Evolutionary conservation across 2,113 vertebrate species (phyloP), one percentile per base, ranked within the genome.

Genomic region (Phylloscopus trochilus): DNA sequence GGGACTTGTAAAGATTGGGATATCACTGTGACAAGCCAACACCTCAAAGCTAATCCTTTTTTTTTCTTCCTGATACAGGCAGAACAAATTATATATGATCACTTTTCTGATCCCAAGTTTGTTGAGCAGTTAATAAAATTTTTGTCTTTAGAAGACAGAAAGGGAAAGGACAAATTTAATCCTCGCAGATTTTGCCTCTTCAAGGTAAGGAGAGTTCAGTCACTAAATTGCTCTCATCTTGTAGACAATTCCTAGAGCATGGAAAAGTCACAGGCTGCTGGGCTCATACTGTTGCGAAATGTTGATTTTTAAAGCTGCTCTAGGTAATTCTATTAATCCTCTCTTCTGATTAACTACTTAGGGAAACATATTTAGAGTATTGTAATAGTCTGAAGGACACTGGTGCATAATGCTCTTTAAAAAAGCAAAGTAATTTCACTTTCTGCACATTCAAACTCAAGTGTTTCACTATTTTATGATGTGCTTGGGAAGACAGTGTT

Each of bases 121-220:
- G 98, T 99, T 69, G 98, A 98, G 87, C 99, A 99, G 97, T 98
- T 99, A 94, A 98, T 99, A 52, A 99, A 98, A 94, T 99, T 99
- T 97, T 98, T 99, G 83, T 99, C 99, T 89, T 98, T 99, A 91
- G 99, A 99, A 98, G 99, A 99, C 95, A 98, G 99, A 89, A 99
- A 99, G 96, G 99, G 99, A 93, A 99, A 99, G 96, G 99, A 99
- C 98, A 99, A 99, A 97, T 99, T 99, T 96, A 99, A 99, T 97
- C 99, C 99, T 78, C 99, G 99, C 84, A 98, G 99, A 89, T 99
- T 99, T 98, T 99, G 99, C 95, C 98, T 99, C 95, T 99, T 99
- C 97, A 99, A 99, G 99, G 99, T 99, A 98, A 97, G 47, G 83
- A 5, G 26, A 93, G 56, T 94, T 91, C 39, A 95, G 1, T 47